phyloP scores from a whole-genome alignment of 2,888 invertebrate species.

The Thereva nobilitata region DNA sequence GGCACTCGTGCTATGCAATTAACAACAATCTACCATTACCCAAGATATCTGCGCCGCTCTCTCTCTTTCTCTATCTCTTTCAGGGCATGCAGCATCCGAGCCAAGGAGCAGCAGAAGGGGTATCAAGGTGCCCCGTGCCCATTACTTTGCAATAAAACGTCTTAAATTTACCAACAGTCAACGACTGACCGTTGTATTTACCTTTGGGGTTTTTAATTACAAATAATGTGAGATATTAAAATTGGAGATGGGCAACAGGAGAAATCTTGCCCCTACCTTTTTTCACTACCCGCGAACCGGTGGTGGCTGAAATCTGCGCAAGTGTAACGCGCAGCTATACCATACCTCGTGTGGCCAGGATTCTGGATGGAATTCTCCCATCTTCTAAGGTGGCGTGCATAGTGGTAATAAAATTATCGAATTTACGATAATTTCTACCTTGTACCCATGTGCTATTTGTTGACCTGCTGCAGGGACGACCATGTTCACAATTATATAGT shows the following conservation, averaged over 20 bases:
- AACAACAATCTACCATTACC: conserved; percentile 26
- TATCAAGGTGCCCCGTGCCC: conserved; percentile 15
- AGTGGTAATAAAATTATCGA: conserved; percentile 41
- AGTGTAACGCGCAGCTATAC: conserved; percentile 1
- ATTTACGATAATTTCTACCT: conserved; percentile 42
- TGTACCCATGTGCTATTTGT: conserved; percentile 38
- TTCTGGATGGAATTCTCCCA: conserved; percentile 28
- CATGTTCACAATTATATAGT: conserved; percentile 36
- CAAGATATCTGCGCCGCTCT: background rate
- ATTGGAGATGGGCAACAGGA: conserved; percentile 13
- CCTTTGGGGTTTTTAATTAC: conserved; percentile 36
- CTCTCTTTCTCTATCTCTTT: no score
- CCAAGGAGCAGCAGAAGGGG: background rate
- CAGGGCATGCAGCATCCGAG: no score
- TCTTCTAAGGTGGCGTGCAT: conserved; percentile 39
- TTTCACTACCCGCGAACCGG: background rate
- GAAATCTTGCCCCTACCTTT: background rate
- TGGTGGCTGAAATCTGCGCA: background rate
- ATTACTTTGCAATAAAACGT: conserved; percentile 24
- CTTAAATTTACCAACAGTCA: conserved; percentile 27
- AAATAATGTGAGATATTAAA: conserved; percentile 38
- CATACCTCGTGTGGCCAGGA: conserved; percentile 17
- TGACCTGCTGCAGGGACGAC: conserved; percentile 32
- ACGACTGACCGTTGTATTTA: conserved; percentile 30
- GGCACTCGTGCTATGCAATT: conserved; percentile 33